Conservation (phyloP, 2,113 vertebrate species). For the Siniperca chuatsi region DNA sequence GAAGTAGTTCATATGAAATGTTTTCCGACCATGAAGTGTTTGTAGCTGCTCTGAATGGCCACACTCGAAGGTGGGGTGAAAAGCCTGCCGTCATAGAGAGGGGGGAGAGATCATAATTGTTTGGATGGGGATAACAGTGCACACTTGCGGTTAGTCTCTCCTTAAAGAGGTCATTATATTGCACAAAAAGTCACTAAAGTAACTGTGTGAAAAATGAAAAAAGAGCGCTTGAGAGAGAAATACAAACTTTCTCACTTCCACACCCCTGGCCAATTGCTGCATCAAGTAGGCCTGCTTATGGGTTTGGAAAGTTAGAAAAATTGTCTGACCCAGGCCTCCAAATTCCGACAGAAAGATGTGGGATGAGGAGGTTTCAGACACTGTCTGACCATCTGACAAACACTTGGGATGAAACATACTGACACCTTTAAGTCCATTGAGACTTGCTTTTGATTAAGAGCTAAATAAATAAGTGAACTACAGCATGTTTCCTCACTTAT, state of each 20-base stretch:
- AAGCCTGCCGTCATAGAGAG: neutral
- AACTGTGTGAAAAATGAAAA: neutral
- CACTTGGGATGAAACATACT: neutral
- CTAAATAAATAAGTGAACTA: conserved; percentile 25
- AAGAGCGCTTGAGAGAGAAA: too few relatives aligned
- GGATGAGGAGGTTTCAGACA: neutral
- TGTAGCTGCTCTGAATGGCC: neutral
- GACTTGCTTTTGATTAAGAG: conserved; percentile 2
- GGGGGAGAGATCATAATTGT: neutral
- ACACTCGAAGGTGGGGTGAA: neutral
- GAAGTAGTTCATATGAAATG: neutral
- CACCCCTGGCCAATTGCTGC: too few relatives aligned
- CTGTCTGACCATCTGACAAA: neutral
- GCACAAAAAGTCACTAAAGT: neutral
- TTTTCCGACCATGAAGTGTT: neutral
- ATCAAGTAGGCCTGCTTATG: neutral
- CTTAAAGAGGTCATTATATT: neutral
- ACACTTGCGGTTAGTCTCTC: neutral
- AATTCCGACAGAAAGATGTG: neutral
- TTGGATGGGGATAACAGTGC: neutral
- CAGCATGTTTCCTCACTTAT: neutral
- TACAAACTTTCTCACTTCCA: neutral
- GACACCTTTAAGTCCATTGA: neutral
- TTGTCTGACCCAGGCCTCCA: neutral
- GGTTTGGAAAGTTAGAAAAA: neutral